Evolutionary conservation across 1,140 invertebrate genomes (phyloP).

Genomic region (Cotesia vestalis): DNA sequence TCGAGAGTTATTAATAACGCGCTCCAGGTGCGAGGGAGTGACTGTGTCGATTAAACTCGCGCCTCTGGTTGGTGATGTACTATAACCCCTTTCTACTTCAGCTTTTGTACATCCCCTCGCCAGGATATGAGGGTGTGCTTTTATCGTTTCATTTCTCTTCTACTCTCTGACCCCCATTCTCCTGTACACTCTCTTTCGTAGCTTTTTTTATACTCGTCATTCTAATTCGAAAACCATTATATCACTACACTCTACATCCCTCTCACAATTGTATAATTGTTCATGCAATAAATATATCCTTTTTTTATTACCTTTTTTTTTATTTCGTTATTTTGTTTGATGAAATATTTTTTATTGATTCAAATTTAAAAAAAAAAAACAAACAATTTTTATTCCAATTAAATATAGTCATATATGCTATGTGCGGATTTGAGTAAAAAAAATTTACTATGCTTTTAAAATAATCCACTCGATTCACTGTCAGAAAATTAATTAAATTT

Average conservation of each 20-base stretch:
- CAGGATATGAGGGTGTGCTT: neutral
- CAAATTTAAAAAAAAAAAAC: no score
- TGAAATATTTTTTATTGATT: no score
- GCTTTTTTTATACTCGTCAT: conserved; percentile 8
- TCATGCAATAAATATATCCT: neutral
- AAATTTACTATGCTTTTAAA: no score
- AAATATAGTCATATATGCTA: no score
- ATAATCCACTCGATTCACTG: no score
- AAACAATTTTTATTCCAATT: no score
- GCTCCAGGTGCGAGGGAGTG: conserved; percentile 35
- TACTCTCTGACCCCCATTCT: neutral
- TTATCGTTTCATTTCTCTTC: conserved; percentile 20
- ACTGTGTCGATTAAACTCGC: conserved; percentile 35
- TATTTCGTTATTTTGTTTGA: neutral
- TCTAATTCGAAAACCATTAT: conserved; percentile 26
- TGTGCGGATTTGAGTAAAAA: no score
- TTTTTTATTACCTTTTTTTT: conserved; percentile 4
- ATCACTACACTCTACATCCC: conserved; percentile 9
- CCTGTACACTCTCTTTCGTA: neutral
- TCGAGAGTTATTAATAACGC: conserved; percentile 34
- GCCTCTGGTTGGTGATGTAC: conserved; percentile 18
- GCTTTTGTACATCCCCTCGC: no score
- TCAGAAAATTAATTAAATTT: no score
- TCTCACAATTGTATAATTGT: conserved; percentile 1
- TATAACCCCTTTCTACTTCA: conserved; percentile 17